These are phyloP conservation scores for Heliconius ethilla DNA, from an alignment of 2,888 invertebrate species.

Conservation along the genomic window DNA sequence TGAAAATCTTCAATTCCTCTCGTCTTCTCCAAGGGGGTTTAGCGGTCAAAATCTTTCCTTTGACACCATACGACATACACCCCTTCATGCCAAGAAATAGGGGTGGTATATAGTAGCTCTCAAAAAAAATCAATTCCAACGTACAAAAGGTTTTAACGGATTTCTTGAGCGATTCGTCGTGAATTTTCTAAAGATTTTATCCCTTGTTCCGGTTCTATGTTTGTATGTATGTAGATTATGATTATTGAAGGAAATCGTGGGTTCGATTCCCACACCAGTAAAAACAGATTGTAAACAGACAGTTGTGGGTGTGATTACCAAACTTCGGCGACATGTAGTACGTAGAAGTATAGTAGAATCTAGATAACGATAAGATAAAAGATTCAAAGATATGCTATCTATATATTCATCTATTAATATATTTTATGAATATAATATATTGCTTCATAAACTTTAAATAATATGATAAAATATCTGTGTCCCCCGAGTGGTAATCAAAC, in stretches of 20 bases:
- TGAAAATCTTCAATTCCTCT: slow-evolving; percentile 35
- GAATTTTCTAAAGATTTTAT: slow-evolving; percentile 12
- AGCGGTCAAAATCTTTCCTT: slow-evolving; percentile 37
- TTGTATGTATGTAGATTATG: slow-evolving; percentile 9
- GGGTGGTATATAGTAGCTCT: slow-evolving; percentile 31
- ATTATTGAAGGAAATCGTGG: no score
- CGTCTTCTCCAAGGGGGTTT: slow-evolving; percentile 35
- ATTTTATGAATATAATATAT: neutral
- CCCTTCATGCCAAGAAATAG: slow-evolving; percentile 1
- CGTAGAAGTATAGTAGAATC: neutral
- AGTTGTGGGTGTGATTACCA: no score
- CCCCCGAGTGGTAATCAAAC: neutral
- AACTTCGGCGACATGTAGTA: neutral
- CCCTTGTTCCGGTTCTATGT: slow-evolving; percentile 4
- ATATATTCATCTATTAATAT: neutral
- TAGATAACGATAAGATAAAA: neutral
- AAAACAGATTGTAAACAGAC: no score
- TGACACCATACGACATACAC: slow-evolving; percentile 2
- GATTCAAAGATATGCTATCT: neutral
- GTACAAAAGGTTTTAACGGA: slow-evolving; percentile 34
- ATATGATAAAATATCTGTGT: neutral
- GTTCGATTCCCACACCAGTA: no score
- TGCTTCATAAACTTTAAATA: neutral
- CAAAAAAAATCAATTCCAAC: slow-evolving; percentile 40
- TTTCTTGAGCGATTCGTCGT: slow-evolving; percentile 28